phyloP scores from a whole-genome alignment of 1,140 invertebrate species.

The Steinernema khuongi region DNA sequence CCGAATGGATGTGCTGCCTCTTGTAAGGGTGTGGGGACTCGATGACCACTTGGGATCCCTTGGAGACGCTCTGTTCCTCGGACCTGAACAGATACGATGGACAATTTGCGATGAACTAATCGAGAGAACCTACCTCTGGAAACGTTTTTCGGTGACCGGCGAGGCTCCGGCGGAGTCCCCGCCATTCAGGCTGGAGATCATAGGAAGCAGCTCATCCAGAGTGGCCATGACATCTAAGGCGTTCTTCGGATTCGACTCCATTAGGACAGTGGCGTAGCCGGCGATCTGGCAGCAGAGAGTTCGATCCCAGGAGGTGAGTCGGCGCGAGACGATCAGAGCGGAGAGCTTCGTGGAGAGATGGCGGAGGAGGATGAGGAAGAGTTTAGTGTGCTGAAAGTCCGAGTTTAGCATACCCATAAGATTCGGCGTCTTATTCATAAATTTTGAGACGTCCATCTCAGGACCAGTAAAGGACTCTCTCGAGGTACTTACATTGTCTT shows the following conservation, averaged over 20 bases:
- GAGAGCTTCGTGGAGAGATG: conserved; percentile 38
- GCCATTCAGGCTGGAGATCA: conserved; percentile 76
- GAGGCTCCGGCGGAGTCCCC: conserved; percentile 27
- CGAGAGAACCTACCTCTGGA: conserved; percentile 2
- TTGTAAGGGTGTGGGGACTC: conserved; percentile 96
- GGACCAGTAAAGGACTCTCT: no score
- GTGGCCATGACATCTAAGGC: conserved; percentile 81
- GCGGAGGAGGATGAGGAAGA: conserved; percentile 40
- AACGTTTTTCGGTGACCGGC: neutral
- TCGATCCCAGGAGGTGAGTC: conserved; percentile 24
- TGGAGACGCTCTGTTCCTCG: conserved; percentile 61
- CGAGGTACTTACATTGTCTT: neutral
- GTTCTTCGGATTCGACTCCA: conserved; percentile 64
- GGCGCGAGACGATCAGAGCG: conserved; percentile 20
- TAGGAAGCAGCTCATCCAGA: conserved; percentile 81
- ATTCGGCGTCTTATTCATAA: no score
- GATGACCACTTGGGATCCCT: conserved; percentile 77
- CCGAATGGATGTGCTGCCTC: conserved; percentile 75
- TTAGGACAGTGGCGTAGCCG: conserved; percentile 44
- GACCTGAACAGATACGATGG: conserved; percentile 21
- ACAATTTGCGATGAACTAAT: conserved; percentile 31
- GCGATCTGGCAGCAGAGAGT: conserved; percentile 36
- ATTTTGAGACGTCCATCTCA: no score
- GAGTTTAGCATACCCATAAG: neutral
- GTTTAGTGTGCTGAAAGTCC: neutral